Evolutionary conservation across 2,888 invertebrate genomes (phyloP).

Genomic region (Ctena decussata): DNA sequence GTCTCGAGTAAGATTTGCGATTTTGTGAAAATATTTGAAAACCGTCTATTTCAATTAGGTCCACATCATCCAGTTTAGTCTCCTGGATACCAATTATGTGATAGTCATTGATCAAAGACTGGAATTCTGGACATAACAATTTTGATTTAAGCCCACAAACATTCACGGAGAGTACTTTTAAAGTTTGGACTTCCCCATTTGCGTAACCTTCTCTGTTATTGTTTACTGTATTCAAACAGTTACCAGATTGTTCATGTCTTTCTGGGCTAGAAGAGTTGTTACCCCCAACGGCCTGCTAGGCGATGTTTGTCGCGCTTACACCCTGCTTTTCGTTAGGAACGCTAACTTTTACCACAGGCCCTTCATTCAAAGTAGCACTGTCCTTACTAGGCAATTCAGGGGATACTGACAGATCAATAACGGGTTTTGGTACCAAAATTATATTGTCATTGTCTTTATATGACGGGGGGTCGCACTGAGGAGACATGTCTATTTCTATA

Average conservation of each 20-base stretch:
- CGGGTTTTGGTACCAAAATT: no score
- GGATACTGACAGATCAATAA: no score
- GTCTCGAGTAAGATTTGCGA: background rate
- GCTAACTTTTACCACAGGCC: background rate
- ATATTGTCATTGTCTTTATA: no score
- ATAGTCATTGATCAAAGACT: background rate
- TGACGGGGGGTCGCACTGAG: background rate
- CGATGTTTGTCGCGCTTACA: background rate
- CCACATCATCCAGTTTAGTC: conserved; percentile 1
- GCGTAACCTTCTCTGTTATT: background rate
- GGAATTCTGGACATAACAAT: background rate
- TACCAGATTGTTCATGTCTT: background rate
- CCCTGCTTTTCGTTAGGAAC: no score
- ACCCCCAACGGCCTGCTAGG: background rate
- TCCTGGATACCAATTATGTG: conserved; percentile 5
- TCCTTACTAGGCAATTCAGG: background rate
- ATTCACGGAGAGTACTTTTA: background rate
- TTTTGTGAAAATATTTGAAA: background rate
- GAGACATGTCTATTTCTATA: background rate
- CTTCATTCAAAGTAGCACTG: no score
- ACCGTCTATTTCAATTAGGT: background rate
- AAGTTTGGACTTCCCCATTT: background rate
- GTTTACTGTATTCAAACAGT: background rate
- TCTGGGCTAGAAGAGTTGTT: background rate
- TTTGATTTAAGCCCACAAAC: background rate